phyloP scores from a whole-genome alignment of 2,888 invertebrate genomes.

The Metopia argyrocephala region DNA sequence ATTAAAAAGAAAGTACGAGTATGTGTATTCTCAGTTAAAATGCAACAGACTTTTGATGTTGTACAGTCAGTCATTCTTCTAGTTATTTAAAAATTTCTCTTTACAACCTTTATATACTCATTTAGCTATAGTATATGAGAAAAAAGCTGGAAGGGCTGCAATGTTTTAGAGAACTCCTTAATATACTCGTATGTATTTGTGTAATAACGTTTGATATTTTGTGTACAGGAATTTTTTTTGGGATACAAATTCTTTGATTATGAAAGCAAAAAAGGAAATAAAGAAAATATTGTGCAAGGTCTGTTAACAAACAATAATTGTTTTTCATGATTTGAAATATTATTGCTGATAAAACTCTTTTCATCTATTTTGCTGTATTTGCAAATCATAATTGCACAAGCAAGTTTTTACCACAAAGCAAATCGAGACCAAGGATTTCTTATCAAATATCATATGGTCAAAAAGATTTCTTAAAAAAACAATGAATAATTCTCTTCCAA shows the following conservation, averaged over 20 bases:
- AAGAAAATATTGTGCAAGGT: background rate
- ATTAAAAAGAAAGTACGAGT: no score
- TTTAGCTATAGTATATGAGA: background rate
- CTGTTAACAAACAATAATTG: background rate
- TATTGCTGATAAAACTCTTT: no score
- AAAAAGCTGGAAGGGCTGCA: background rate
- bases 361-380: background rate
- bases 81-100: conserved; percentile 23
- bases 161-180: background rate
- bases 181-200: no score
- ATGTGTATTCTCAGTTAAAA: conserved; percentile 2
- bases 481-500: no score
- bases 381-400: no score
- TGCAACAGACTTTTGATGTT: conserved; percentile 32
- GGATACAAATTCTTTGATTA: background rate
- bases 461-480: no score
- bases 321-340: no score
- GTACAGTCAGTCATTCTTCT: conserved; percentile 56
- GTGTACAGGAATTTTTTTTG: background rate
- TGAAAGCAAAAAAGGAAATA: background rate
- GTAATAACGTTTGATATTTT: background rate
- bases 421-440: no score
- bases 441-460: no score
- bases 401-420: no score
- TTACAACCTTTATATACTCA: background rate